phyloP scores from a whole-genome alignment of 2,888 invertebrate species.

The Julus scanicus region DNA sequence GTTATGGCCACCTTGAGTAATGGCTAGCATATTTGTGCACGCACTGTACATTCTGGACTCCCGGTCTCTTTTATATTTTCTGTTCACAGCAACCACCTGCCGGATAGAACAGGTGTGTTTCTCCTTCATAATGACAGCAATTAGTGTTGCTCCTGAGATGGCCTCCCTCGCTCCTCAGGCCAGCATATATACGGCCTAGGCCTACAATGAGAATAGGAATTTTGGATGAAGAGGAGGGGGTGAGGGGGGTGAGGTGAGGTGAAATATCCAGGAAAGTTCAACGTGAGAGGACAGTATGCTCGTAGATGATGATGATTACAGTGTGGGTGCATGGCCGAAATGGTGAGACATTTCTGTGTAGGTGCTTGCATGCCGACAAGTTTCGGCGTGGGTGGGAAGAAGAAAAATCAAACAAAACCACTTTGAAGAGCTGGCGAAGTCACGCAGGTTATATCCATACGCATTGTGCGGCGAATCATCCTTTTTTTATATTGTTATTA shows the following conservation, averaged over 20 bases:
- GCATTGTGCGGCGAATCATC: not conserved
- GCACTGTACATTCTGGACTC: not conserved
- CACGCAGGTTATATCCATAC: constrained; percentile 1
- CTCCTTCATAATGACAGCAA: constrained; percentile 43
- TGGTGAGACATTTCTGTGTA: not conserved
- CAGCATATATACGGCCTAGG: not conserved
- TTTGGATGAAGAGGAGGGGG: constrained; percentile 12
- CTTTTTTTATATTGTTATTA: constrained; percentile 10
- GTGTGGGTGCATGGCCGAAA: constrained; percentile 2
- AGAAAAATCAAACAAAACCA: not conserved
- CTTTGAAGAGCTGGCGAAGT: not conserved
- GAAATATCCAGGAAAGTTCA: constrained; percentile 7
- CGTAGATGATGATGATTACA: not conserved
- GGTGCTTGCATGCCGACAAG: not conserved
- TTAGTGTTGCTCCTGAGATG: constrained; percentile 6
- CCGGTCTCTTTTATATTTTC: not conserved
- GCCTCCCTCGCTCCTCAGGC: not conserved
- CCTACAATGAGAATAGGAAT: constrained; percentile 10
- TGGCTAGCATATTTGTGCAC: no score
- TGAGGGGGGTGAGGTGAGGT: not conserved
- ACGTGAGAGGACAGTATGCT: not conserved
- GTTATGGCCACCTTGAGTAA: no score
- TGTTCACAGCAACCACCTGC: constrained; percentile 5
- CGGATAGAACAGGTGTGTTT: constrained; percentile 22
- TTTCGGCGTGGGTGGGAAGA: not conserved